These are phyloP conservation scores for Psittacus erithacus DNA, from an alignment of 2,113 vertebrate species.

Conservation along the genomic window DNA sequence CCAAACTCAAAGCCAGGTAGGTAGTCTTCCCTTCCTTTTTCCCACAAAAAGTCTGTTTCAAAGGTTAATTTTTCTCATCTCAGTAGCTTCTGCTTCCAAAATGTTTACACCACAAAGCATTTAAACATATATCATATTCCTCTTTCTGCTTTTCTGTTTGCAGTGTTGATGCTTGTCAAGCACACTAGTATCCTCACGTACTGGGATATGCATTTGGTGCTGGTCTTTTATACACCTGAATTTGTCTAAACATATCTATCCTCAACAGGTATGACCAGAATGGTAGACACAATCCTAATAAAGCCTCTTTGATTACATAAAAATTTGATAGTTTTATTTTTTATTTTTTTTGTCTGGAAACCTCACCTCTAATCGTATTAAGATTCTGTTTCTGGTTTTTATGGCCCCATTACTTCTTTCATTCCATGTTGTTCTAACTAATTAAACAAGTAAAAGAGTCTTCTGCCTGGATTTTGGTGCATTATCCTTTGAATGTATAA, in stretches of 20 bases:
- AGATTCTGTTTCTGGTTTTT: neutral
- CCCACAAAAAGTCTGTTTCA: neutral
- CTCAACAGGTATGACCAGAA: neutral
- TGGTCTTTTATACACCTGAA: neutral
- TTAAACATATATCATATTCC: neutral
- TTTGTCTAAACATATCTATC: neutral
- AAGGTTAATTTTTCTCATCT: neutral
- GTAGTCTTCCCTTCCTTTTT: neutral
- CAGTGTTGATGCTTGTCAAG: neutral
- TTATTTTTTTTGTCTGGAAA: neutral
- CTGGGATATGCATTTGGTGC: neutral
- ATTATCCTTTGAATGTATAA: neutral
- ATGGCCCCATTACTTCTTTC: neutral
- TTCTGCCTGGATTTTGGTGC: neutral
- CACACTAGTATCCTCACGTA: neutral
- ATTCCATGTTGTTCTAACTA: neutral
- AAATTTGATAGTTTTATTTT: neutral
- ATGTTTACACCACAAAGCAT: neutral
- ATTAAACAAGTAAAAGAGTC: neutral
- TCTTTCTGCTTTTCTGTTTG: neutral
- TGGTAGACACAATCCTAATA: neutral
- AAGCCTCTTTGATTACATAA: neutral
- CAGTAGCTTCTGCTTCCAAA: neutral
- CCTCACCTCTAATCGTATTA: neutral
- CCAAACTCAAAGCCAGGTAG: neutral